phyloP scores from a whole-genome alignment of 2,113 vertebrate genomes.

The Tinamus guttatus region DNA sequence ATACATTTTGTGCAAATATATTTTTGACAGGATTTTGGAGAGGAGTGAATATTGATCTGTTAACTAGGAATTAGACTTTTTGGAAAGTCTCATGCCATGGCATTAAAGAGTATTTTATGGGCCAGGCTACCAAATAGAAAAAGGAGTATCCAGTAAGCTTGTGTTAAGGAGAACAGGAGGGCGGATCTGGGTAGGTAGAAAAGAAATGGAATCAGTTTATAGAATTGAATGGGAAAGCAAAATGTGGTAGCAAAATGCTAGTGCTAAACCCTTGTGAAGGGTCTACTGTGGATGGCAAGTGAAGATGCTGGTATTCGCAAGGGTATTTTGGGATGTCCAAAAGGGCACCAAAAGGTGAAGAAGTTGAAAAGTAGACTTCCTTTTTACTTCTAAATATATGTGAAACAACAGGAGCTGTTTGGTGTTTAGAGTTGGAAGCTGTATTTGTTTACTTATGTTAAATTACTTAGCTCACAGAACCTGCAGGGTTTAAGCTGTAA shows the following conservation, averaged over 20 bases:
- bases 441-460: background rate
- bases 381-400: background rate
- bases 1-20: background rate
- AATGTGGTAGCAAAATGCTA: background rate
- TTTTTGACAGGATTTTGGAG: background rate
- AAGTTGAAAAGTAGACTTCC: background rate
- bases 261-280: background rate
- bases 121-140: background rate
- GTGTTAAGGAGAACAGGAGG: background rate
- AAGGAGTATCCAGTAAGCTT: background rate
- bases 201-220: background rate
- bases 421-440: background rate
- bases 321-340: background rate
- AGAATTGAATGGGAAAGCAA: background rate
- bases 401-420: background rate
- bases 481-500: background rate
- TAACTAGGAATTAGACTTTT: background rate
- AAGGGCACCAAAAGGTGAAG: background rate
- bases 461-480: background rate
- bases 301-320: background rate
- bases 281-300: background rate
- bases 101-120: background rate
- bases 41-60: background rate
- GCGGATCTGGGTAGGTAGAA: background rate
- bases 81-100: fast-evolving